These are phyloP conservation scores for Lamellibrachia columna DNA, from an alignment of 2,888 invertebrate genomes.

Conservation along the genomic window DNA sequence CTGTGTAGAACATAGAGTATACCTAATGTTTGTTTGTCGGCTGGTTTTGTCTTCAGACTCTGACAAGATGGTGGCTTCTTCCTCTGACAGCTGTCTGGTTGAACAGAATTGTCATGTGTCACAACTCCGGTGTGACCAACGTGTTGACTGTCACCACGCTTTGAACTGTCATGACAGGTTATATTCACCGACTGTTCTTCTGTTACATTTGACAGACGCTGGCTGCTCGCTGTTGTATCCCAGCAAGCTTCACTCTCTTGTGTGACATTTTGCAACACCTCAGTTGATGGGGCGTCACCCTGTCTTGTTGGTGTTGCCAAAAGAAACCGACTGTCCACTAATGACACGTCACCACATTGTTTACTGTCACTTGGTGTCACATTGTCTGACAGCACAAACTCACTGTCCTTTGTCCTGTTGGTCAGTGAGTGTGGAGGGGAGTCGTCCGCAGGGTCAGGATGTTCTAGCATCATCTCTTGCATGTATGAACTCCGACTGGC, in stretches of 20 bases:
- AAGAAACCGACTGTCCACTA: background rate
- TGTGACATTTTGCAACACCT: background rate
- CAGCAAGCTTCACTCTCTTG: background rate
- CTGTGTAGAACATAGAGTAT: background rate
- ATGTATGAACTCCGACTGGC: conserved; percentile 57
- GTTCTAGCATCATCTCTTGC: conserved; percentile 53
- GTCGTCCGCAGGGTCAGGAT: conserved; percentile 13
- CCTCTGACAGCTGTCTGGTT: background rate
- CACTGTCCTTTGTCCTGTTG: background rate
- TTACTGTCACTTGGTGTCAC: background rate
- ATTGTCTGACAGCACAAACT: background rate
- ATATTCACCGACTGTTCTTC: background rate
- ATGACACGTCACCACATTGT: background rate
- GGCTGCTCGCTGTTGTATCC: background rate
- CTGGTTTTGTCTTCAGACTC: background rate
- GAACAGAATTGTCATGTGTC: background rate
- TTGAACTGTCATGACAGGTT: background rate
- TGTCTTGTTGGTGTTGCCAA: background rate
- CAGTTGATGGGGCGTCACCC: background rate
- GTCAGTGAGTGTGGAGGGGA: background rate
- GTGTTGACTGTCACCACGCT: background rate
- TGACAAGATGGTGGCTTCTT: background rate
- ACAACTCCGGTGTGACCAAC: background rate
- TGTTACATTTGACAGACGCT: background rate
- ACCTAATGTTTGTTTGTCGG: conserved; percentile 3